phyloP scores from a whole-genome alignment of 2,888 invertebrate genomes.

The Pristionchus exspectatus region DNA sequence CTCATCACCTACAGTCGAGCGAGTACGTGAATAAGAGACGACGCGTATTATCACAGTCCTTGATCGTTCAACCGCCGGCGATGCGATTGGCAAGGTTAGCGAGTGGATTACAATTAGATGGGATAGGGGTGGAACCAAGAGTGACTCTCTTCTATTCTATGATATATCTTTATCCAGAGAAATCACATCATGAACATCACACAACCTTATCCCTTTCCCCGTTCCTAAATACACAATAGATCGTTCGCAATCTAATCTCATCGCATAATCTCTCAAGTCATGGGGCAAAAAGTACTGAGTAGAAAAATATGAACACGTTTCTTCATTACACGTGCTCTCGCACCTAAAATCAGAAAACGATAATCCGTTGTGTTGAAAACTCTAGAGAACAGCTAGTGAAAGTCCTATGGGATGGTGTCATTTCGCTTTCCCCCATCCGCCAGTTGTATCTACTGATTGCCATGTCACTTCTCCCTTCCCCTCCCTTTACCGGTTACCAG shows the following conservation, averaged over 20 bases:
- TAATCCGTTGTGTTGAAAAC: neutral
- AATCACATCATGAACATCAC: neutral
- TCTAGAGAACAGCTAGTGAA: neutral
- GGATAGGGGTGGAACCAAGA: slow-evolving; percentile 1
- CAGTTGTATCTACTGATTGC: slow-evolving; percentile 30
- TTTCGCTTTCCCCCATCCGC: neutral
- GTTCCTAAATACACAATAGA: neutral
- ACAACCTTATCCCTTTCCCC: neutral
- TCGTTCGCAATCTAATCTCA: neutral
- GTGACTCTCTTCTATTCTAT: neutral
- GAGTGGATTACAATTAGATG: slow-evolving; percentile 16
- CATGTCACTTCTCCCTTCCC: slow-evolving; percentile 32
- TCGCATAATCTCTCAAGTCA: neutral
- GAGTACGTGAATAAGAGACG: neutral
- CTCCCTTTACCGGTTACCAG: slow-evolving; percentile 21
- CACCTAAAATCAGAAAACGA: no score
- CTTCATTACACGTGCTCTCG: no score
- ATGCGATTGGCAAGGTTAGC: slow-evolving; percentile 11
- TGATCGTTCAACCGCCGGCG: slow-evolving; percentile 10
- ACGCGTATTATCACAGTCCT: neutral
- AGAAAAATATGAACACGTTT: neutral
- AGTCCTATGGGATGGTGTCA: slow-evolving; percentile 12
- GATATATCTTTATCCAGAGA: neutral
- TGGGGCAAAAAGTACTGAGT: neutral
- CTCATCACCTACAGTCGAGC: no score